Base-by-base conservation (phyloP, 2,888 invertebrate genomes). In the Sesia apiformis region DNA sequence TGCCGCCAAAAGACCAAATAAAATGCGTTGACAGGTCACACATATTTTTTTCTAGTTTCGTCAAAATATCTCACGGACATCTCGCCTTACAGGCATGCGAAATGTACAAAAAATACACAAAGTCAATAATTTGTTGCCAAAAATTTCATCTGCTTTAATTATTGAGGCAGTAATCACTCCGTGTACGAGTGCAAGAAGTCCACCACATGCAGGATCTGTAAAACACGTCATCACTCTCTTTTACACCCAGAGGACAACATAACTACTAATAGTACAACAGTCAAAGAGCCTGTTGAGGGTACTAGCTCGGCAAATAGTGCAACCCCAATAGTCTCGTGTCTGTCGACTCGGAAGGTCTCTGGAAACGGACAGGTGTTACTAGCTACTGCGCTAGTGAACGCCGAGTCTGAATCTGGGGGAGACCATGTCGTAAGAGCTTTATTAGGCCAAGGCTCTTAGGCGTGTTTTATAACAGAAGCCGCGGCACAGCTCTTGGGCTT, bases 361-460 rank as follows among this genome's bases (percentile, higher is more conserved):
- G 40, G 43, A 42, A 49, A 38, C 5, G 57, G 56, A 50, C 61
- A 62, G 49, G 62, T 64, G 8, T 56, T 70, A 53, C 56, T 68
- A 52, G 63, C 66, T 4, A 68, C 65, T 4, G 66, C 69, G 7
- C 23, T 64, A 39, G 58, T 66, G 39, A 56, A 62, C 38, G 58
- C 60, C 39, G 46, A 59, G 51, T 60, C 62, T 4, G 58, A 54
- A 40, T 50, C 40, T 38, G 62, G 57, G 6, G 23, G 52, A 39
- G 5, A 4, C 38, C 57, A 59, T 7, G 43, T 53, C 4, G 5
- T 64, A 3, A 39, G 65, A 52, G 63, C 63, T 2, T 56, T 68
- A 40, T 6, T 69, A 4, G 68, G 66, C 53, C 65, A 64, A 40
- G 66, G 67, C 3, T 66, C 68, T 5, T 60, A 67, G 49, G 62